Evolutionary conservation across 2,797 vertebrate genomes (phyloP).

Genomic region (Cyprinodon diabolis): DNA sequence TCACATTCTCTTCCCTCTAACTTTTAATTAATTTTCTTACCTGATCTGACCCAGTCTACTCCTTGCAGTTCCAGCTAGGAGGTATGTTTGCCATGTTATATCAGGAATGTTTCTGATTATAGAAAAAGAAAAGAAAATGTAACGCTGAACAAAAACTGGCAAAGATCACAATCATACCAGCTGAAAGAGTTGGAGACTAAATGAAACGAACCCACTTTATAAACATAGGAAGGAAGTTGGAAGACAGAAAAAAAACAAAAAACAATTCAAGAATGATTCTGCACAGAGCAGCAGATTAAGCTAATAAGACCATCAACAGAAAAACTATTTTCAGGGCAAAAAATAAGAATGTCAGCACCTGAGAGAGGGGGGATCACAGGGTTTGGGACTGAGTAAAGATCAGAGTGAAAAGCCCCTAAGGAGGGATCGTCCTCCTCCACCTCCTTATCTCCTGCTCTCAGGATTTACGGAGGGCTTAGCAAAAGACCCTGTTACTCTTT

Average conservation of each 20-base stretch:
- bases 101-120: not conserved
- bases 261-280: not conserved
- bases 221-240: not conserved
- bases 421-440: conserved; percentile 44
- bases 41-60: not conserved
- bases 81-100: not conserved
- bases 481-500: conserved; percentile 20
- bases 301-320: conserved; percentile 4
- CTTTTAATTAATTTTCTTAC: not conserved
- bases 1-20: not conserved
- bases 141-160: conserved; percentile 12
- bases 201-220: not conserved
- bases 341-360: conserved; percentile 24
- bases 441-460: conserved; percentile 53
- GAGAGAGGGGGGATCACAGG: conserved; percentile 36
- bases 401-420: conserved; percentile 49
- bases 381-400: conserved; percentile 32
- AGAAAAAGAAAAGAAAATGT: not conserved
- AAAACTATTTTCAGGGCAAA: conserved; percentile 1
- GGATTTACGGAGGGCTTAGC: conserved; percentile 46
- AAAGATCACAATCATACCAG: not conserved
- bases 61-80: no score
- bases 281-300: not conserved
- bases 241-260: not conserved
- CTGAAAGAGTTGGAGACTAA: not conserved